phyloP scores from a whole-genome alignment of 2,797 vertebrate species.

The Sebastiscus tertius region DNA sequence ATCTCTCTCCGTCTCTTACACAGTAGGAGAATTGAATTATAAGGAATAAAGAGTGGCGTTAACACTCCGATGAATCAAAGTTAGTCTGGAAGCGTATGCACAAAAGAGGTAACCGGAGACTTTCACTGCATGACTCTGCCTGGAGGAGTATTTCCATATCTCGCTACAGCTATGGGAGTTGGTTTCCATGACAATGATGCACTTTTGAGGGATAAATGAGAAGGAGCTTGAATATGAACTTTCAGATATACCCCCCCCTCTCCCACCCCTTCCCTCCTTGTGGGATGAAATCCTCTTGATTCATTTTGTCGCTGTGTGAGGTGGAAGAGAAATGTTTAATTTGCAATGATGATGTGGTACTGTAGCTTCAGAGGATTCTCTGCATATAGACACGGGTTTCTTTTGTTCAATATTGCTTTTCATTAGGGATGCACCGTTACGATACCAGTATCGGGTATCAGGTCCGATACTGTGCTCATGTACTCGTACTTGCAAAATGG shows the following conservation, averaged over 20 bases:
- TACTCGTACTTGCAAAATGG: too few species aligned
- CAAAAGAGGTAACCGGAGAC: slow-evolving; percentile 36
- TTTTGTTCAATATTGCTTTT: slow-evolving; percentile 7
- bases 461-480: too few species aligned
- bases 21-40: slow-evolving; percentile 48
- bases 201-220: slow-evolving; percentile 47
- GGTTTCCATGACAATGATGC: slow-evolving; percentile 73
- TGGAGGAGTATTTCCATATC: slow-evolving; percentile 23
- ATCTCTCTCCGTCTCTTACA: slow-evolving; percentile 18
- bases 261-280: background rate
- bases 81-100: slow-evolving; percentile 28
- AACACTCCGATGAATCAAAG: slow-evolving; percentile 54
- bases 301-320: slow-evolving; percentile 41
- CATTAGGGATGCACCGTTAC: background rate
- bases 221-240: slow-evolving; percentile 40
- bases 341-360: slow-evolving; percentile 34
- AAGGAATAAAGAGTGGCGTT: slow-evolving; percentile 39
- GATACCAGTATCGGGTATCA: too few species aligned
- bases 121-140: slow-evolving; percentile 6
- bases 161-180: slow-evolving; percentile 24
- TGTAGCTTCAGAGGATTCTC: background rate
- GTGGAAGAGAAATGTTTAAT: slow-evolving; percentile 48
- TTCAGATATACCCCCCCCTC: slow-evolving; percentile 1
- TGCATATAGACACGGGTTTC: slow-evolving; percentile 1
- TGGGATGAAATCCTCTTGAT: slow-evolving; percentile 23